Evolutionary conservation across 2,888 invertebrate species (phyloP).

Genomic region (Drosophila vallismaia): DNA sequence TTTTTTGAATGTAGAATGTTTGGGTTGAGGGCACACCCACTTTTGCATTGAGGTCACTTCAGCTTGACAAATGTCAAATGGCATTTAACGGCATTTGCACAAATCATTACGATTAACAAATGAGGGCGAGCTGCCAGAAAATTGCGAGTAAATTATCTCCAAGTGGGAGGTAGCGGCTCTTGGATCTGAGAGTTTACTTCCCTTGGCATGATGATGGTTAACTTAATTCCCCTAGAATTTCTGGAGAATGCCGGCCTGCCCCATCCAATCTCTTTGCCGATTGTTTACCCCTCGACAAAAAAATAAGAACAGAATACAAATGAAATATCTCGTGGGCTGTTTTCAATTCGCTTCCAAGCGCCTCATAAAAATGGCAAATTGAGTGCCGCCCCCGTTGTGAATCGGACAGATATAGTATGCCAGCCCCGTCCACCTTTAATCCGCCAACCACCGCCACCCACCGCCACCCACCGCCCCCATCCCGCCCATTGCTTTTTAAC

Average conservation of each 20-base stretch:
- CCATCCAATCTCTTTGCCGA: slow-evolving; percentile 5
- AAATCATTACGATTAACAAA: slow-evolving; percentile 79
- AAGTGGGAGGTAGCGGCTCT: slow-evolving; percentile 14
- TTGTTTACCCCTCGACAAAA: slow-evolving; percentile 31
- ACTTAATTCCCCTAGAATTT: slow-evolving; percentile 59
- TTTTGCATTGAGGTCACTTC: slow-evolving; percentile 30
- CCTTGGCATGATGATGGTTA: slow-evolving; percentile 50
- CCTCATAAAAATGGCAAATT: slow-evolving; percentile 79
- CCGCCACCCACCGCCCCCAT: background rate
- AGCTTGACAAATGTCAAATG: slow-evolving; percentile 70
- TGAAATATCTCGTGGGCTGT: slow-evolving; percentile 51
- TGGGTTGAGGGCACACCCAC: slow-evolving; percentile 27
- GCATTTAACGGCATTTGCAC: slow-evolving; percentile 72
- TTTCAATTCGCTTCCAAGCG: slow-evolving; percentile 69
- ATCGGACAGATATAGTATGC: slow-evolving; percentile 41
- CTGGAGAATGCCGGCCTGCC: slow-evolving; percentile 14
- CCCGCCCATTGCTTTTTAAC: slow-evolving; percentile 48
- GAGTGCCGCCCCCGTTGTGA: slow-evolving; percentile 77
- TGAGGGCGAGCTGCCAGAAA: slow-evolving; percentile 34
- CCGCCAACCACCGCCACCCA: background rate
- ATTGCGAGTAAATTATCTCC: slow-evolving; percentile 6
- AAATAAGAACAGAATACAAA: slow-evolving; percentile 7
- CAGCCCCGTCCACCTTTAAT: slow-evolving; percentile 4
- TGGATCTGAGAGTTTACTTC: slow-evolving; percentile 32
- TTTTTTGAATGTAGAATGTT: slow-evolving; percentile 6